Conservation (phyloP, 2,113 vertebrate species). For the Toxotes jaculatrix region DNA sequence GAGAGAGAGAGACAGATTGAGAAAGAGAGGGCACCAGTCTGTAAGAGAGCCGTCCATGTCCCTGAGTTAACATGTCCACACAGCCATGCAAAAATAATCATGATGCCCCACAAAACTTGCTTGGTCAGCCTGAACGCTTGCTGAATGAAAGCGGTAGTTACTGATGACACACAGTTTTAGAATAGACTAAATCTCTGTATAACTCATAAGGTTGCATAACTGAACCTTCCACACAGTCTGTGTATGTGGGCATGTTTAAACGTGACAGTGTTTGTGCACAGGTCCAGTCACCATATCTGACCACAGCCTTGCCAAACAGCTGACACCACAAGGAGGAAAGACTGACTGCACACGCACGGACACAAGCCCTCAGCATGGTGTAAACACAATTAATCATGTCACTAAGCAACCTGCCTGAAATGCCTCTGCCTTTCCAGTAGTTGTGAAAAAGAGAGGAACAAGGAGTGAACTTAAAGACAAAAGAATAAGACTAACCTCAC, state of each 20-base stretch:
- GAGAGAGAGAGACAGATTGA: too few relatives aligned
- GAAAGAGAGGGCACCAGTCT: too few relatives aligned
- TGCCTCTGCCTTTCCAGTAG: constrained; percentile 15
- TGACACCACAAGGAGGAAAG: constrained; percentile 41
- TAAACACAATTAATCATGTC: constrained; percentile 70
- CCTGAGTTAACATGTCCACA: too few relatives aligned
- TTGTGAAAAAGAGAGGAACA: neutral
- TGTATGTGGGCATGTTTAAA: constrained; percentile 12
- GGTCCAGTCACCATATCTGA: constrained; percentile 33
- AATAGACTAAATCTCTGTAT: neutral
- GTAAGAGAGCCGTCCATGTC: too few relatives aligned
- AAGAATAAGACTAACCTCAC: neutral
- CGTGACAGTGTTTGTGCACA: constrained; percentile 5
- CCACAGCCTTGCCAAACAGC: constrained; percentile 53
- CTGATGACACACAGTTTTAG: too few relatives aligned
- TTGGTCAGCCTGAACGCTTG: too few relatives aligned
- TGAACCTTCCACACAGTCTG: constrained; percentile 6
- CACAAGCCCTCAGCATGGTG: constrained; percentile 35
- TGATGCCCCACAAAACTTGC: too few relatives aligned
- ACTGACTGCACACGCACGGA: constrained; percentile 1
- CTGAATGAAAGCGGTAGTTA: too few relatives aligned
- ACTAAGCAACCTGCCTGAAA: constrained; percentile 65
- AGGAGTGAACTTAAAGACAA: constrained; percentile 11
- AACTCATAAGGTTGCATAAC: neutral
- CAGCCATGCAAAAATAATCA: too few relatives aligned